phyloP scores from a whole-genome alignment of 2,888 invertebrate species.

The Aphelenchoides bicaudatus region DNA sequence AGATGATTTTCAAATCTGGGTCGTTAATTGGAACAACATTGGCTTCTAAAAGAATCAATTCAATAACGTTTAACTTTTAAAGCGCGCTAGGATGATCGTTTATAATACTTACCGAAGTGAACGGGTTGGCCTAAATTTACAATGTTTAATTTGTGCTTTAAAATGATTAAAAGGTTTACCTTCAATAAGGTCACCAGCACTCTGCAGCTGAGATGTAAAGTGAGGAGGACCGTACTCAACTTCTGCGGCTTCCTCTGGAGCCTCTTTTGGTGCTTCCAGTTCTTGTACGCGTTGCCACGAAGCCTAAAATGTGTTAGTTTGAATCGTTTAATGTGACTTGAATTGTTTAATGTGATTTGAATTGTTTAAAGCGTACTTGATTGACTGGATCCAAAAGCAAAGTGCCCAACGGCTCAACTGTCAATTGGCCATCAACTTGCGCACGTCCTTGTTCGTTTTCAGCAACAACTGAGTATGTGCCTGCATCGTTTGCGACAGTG shows the following conservation, averaged over 20 bases:
- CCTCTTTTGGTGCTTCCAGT: conserved; percentile 70
- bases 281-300: conserved; percentile 65
- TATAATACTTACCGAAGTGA: conserved; percentile 86
- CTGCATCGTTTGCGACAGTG: conserved; percentile 67
- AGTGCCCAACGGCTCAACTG: conserved; percentile 66
- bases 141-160: conserved; percentile 79
- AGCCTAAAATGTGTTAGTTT: too few species aligned
- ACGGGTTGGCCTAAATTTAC: too few species aligned
- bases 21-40: conserved; percentile 86
- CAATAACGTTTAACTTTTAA: background rate
- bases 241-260: conserved; percentile 61
- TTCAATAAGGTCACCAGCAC: conserved; percentile 79
- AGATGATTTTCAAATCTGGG: conserved; percentile 69
- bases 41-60: conserved; percentile 29
- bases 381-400: conserved; percentile 49
- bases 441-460: conserved; percentile 52
- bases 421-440: conserved; percentile 43
- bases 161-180: conserved; percentile 92
- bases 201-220: conserved; percentile 80
- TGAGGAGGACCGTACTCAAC: conserved; percentile 72
- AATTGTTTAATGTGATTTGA: too few species aligned
- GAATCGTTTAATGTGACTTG: too few species aligned
- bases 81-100: background rate
- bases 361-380: too few species aligned
- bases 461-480: conserved; percentile 51